phyloP scores from a whole-genome alignment of 2,888 invertebrate species.

The Lapara coniferarum region DNA sequence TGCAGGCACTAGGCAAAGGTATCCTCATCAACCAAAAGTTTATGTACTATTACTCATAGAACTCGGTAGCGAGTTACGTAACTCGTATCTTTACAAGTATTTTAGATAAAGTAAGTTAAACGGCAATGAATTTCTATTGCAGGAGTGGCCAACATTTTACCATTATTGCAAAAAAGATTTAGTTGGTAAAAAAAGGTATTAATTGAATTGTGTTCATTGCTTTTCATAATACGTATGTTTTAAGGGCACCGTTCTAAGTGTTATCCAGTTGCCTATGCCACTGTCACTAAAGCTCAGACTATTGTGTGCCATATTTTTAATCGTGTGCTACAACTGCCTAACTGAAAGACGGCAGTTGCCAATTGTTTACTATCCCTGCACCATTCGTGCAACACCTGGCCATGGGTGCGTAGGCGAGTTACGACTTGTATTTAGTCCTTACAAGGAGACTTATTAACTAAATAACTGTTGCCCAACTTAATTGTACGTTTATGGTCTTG shows the following conservation, averaged over 20 bases:
- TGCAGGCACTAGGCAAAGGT: background rate
- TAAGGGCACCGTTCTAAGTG: too few relatives aligned
- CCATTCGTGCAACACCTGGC: constrained; percentile 16
- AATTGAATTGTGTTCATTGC: too few relatives aligned
- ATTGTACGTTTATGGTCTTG: constrained; percentile 23
- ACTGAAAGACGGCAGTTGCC: background rate
- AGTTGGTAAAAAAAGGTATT: too few relatives aligned
- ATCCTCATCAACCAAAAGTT: background rate
- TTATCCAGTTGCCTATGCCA: too few relatives aligned
- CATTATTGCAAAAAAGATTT: too few relatives aligned
- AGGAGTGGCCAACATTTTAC: background rate
- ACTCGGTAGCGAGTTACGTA: background rate
- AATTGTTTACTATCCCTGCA: constrained; percentile 1
- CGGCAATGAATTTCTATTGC: constrained; percentile 13
- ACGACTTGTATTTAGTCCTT: constrained; percentile 12
- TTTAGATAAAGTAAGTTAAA: constrained; percentile 1
- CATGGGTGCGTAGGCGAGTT: constrained; percentile 18
- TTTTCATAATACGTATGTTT: too few relatives aligned
- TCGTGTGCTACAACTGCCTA: background rate
- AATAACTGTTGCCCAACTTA: constrained; percentile 20
- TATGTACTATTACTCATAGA: constrained; percentile 7
- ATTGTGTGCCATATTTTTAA: background rate
- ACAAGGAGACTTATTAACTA: constrained; percentile 19
- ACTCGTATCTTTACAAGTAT: background rate
- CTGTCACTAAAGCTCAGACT: too few relatives aligned